phyloP scores from a whole-genome alignment of 2,888 invertebrate species.

The Conomelus anceps region DNA sequence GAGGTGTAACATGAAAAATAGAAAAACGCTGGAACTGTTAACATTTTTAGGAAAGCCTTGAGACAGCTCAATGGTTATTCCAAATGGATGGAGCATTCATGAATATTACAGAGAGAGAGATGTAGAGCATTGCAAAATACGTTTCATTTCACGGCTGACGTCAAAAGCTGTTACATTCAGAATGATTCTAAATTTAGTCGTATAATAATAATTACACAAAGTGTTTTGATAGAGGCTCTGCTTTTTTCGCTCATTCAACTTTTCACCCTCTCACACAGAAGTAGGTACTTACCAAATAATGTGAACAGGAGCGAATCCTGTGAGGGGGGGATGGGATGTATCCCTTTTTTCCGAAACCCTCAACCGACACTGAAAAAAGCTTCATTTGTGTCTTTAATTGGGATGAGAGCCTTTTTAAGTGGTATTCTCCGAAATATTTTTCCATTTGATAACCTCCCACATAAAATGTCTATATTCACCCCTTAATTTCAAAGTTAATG shows the following conservation, averaged over 20 bases:
- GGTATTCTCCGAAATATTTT: too few relatives aligned
- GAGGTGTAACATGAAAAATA: not conserved
- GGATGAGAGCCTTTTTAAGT: too few relatives aligned
- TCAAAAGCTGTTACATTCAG: not conserved
- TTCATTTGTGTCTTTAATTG: too few relatives aligned
- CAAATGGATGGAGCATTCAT: not conserved
- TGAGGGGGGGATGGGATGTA: too few relatives aligned
- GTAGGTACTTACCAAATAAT: too few relatives aligned
- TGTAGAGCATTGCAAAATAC: not conserved
- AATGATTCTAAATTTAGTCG: not conserved
- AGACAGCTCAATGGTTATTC: not conserved
- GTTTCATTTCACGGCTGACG: not conserved
- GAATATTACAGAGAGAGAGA: not conserved
- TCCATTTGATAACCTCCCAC: too few relatives aligned
- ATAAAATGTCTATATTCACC: too few relatives aligned
- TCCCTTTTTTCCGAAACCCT: too few relatives aligned
- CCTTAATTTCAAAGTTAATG: too few relatives aligned
- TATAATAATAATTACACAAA: not conserved
- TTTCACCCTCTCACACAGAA: too few relatives aligned
- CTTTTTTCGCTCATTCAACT: not conserved
- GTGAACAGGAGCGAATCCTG: too few relatives aligned
- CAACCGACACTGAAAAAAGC: too few relatives aligned
- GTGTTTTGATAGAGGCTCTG: not conserved
- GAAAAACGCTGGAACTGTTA: not conserved
- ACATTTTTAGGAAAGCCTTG: not conserved